These are phyloP conservation scores for Ostrea denselamellosa DNA, from an alignment of 1,140 invertebrate species.

Conservation along the genomic window DNA sequence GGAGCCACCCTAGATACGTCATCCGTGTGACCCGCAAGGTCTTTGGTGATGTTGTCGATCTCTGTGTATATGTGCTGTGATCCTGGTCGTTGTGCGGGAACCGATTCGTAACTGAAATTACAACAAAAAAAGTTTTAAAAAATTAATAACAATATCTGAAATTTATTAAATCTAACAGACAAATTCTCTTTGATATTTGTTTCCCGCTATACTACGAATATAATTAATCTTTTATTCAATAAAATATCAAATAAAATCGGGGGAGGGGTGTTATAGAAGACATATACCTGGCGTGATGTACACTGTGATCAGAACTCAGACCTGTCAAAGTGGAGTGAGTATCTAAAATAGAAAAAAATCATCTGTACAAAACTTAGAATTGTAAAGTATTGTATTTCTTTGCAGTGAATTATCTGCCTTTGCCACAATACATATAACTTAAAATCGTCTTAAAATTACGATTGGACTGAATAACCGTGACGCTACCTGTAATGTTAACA, in stretches of 20 bases:
- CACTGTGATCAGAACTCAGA: constrained; percentile 8
- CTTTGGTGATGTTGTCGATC: background rate
- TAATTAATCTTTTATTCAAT: background rate
- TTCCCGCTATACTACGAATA: background rate
- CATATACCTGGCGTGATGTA: background rate
- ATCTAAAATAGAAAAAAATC: background rate
- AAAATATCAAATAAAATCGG: background rate
- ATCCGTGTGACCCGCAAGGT: background rate
- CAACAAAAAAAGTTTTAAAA: background rate
- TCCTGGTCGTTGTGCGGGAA: background rate
- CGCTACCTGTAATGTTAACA: constrained; percentile 24
- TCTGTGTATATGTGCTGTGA: constrained; percentile 34
- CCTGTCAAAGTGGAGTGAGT: constrained; percentile 16
- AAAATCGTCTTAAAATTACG: too few relatives aligned
- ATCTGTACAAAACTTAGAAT: background rate
- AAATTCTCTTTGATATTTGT: background rate
- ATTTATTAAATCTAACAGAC: background rate
- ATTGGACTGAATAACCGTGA: background rate
- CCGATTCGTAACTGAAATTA: background rate
- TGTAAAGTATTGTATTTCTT: background rate
- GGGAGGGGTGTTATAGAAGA: background rate
- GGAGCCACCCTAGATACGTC: constrained; percentile 26
- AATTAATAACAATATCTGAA: background rate
- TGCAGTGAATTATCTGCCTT: background rate
- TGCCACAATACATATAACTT: too few relatives aligned